Evolutionary conservation across 2,113 vertebrate species (phyloP).

Genomic region (Periophthalmodon schlosseri): DNA sequence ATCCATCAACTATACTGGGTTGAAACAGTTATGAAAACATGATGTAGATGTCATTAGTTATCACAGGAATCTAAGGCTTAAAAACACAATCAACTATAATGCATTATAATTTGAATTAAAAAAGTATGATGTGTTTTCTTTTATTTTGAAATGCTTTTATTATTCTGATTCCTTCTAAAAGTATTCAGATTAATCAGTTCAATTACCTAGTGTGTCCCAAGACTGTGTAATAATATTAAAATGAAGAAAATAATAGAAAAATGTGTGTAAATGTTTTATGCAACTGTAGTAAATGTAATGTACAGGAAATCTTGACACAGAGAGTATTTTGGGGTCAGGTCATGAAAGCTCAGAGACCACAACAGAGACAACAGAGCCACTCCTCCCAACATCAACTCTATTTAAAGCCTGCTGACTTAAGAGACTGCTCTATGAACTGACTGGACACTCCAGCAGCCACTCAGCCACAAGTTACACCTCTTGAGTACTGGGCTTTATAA

Average conservation of each 20-base stretch:
- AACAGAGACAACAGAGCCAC: constrained; percentile 54
- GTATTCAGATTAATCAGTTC: neutral
- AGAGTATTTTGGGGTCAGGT: constrained; percentile 34
- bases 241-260: neutral
- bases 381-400: constrained; percentile 64
- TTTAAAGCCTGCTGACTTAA: constrained; percentile 65
- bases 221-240: neutral
- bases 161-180: neutral
- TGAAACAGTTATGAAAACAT: no score
- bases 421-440: constrained; percentile 50
- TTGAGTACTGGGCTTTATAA: constrained; percentile 31
- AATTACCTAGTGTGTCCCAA: neutral
- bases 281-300: neutral
- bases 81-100: neutral
- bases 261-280: neutral
- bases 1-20: no score
- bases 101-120: neutral
- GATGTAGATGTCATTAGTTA: neutral
- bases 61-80: neutral
- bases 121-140: no score
- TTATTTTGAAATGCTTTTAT: neutral
- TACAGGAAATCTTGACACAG: constrained; percentile 4
- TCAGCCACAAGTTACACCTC: constrained; percentile 57
- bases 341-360: constrained; percentile 24
- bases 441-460: constrained; percentile 67